Percentiles rank a stretch among this genome's conserved stretches.
These are phyloP conservation scores for Pluvianellus socialis DNA, from an alignment of 2,113 vertebrate genomes.

Conservation along the genomic window DNA sequence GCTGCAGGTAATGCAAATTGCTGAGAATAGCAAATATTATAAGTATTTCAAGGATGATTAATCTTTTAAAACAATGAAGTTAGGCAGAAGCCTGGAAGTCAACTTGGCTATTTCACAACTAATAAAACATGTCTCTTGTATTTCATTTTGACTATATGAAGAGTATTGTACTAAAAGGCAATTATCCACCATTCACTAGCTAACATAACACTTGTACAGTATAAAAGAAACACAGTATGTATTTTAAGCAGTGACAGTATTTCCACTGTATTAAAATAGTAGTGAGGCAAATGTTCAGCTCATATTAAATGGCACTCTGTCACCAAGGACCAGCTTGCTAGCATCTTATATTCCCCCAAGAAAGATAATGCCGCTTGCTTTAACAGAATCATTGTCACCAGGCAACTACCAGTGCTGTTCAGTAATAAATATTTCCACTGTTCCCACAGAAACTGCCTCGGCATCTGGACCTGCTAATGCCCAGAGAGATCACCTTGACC, in stretches of 20 bases:
- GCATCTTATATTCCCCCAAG: slow-evolving; percentile 41
- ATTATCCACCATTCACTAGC: slow-evolving; percentile 52
- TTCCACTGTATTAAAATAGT: slow-evolving; percentile 50
- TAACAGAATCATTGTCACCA: slow-evolving; percentile 50
- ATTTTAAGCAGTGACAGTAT: slow-evolving; percentile 53
- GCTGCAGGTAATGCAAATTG: slow-evolving; percentile 46
- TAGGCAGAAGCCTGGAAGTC: slow-evolving; percentile 56
- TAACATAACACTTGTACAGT: slow-evolving; percentile 43
- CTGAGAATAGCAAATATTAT: slow-evolving; percentile 52
- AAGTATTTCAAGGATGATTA: slow-evolving; percentile 69
- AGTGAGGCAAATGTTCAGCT: slow-evolving; percentile 34
- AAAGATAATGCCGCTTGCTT: slow-evolving; percentile 53
- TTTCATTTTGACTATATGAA: slow-evolving; percentile 57
- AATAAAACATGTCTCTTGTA: slow-evolving; percentile 70
- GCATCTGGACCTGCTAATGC: slow-evolving; percentile 22
- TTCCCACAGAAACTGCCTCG: slow-evolving; percentile 39
- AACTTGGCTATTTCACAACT: slow-evolving; percentile 57
- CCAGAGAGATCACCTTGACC: slow-evolving; percentile 23
- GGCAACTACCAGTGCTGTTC: slow-evolving; percentile 32
- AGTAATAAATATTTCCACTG: slow-evolving; percentile 51
- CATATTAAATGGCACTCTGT: slow-evolving; percentile 47
- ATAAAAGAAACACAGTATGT: slow-evolving; percentile 39
- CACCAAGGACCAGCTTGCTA: neutral
- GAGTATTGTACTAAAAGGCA: slow-evolving; percentile 43
- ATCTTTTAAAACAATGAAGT: slow-evolving; percentile 69